Conservation (phyloP, 92 coral and sea anemone species). For the Porites rus region DNA sequence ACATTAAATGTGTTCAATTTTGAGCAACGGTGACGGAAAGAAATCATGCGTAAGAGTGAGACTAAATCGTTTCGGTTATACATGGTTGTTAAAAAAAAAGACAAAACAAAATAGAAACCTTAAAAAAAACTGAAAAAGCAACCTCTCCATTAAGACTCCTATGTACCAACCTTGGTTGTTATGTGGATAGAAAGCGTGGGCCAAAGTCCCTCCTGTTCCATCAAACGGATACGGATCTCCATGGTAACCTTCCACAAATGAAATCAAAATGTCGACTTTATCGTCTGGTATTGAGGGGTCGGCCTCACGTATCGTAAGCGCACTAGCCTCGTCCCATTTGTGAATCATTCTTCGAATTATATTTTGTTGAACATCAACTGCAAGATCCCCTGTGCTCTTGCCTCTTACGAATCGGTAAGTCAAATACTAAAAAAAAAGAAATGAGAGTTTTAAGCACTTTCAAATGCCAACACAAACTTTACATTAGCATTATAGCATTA, state of each 20-base stretch:
- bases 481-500: too few species aligned
- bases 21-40: too few species aligned
- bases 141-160: neutral
- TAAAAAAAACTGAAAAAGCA: too few species aligned
- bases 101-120: too few species aligned
- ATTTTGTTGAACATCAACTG: slow-evolving; percentile 29
- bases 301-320: slow-evolving; percentile 61
- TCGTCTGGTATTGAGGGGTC: neutral
- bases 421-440: neutral
- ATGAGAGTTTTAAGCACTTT: neutral
- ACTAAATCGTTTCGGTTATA: too few species aligned
- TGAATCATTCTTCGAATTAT: slow-evolving; percentile 65
- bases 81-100: too few species aligned
- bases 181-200: slow-evolving; percentile 88
- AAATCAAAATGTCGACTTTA: slow-evolving; percentile 74
- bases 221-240: slow-evolving; percentile 77
- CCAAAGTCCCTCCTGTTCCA: slow-evolving; percentile 81
- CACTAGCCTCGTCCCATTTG: slow-evolving; percentile 64
- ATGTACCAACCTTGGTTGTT: slow-evolving; percentile 61
- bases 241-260: slow-evolving; percentile 59
- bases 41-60: too few species aligned
- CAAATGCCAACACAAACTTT: too few species aligned
- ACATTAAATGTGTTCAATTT: too few species aligned
- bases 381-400: neutral
- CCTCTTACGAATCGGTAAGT: slow-evolving; percentile 1